These are phyloP conservation scores for Oscheius myriophilus DNA, from an alignment of 2,888 invertebrate genomes.

Conservation along the genomic window DNA sequence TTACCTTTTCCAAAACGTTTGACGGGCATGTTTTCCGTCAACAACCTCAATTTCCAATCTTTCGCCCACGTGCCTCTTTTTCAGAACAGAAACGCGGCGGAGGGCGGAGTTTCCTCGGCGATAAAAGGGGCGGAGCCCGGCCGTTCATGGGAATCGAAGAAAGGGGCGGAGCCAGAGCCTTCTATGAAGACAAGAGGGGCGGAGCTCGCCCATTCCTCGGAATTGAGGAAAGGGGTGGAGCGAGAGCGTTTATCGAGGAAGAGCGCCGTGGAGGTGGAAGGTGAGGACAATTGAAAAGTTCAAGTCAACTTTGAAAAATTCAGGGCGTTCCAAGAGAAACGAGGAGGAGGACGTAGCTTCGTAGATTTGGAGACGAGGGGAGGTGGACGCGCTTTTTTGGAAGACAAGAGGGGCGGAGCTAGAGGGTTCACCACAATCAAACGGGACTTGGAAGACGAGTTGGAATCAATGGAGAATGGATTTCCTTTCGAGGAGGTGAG, in stretches of 20 bases:
- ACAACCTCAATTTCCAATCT: too few relatives aligned
- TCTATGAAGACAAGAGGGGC: slow-evolving; percentile 19
- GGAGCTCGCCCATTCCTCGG: slow-evolving; percentile 11
- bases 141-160: slow-evolving; percentile 23
- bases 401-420: slow-evolving; percentile 39
- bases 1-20: too few relatives aligned
- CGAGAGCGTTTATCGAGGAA: slow-evolving; percentile 38
- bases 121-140: slow-evolving; percentile 8
- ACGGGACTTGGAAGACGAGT: slow-evolving; percentile 10
- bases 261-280: slow-evolving; percentile 39
- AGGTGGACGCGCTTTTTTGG: slow-evolving; percentile 39
- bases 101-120: slow-evolving; percentile 33
- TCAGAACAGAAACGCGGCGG: slow-evolving; percentile 13
- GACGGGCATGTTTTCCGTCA: too few relatives aligned
- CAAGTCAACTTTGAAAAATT: background rate
- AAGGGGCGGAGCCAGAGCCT: slow-evolving; percentile 34
- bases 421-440: slow-evolving; percentile 33
- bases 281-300: slow-evolving; percentile 1
- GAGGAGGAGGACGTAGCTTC: slow-evolving; percentile 37
- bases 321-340: slow-evolving; percentile 3
- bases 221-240: slow-evolving; percentile 39
- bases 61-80: too few relatives aligned
- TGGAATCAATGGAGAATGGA: background rate
- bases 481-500: slow-evolving; percentile 23
- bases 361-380: slow-evolving; percentile 33